Evolutionary conservation across 2,113 vertebrate genomes (phyloP).

Genomic region (Echinops telfairi): DNA sequence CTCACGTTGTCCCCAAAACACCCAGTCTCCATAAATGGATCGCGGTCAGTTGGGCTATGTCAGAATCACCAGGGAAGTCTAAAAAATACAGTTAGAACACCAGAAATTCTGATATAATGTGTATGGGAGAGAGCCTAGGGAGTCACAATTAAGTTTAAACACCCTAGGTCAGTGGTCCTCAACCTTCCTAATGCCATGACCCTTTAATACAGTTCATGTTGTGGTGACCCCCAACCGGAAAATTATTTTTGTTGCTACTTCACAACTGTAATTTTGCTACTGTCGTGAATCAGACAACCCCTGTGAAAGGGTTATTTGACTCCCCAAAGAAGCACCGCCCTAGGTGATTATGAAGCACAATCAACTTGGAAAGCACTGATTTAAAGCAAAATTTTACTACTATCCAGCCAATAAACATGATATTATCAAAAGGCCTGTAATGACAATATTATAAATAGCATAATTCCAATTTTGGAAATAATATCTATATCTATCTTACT

Average conservation of each 20-base stretch:
- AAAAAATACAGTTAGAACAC: background rate
- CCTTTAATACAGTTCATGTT: no score
- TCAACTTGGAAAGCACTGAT: background rate
- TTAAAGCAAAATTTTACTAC: background rate
- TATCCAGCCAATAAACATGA: background rate
- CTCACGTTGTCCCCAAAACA: rapidly evolving
- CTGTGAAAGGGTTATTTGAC: no score
- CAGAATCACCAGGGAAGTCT: background rate
- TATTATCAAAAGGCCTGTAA: background rate
- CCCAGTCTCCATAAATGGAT: background rate
- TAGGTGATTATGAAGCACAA: background rate
- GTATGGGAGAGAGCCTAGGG: background rate
- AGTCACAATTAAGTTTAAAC: background rate
- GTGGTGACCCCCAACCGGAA: no score
- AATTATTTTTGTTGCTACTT: no score
- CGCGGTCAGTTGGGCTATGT: background rate
- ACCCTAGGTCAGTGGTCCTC: background rate
- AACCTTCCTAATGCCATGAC: no score
- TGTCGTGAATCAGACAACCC: no score
- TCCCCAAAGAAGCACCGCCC: no score
- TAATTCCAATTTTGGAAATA: background rate
- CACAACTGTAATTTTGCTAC: no score
- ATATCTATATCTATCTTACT: background rate
- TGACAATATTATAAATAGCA: background rate
- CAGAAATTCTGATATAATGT: background rate